Evolutionary conservation across 2,888 invertebrate species (phyloP), one percentile per base, ranked within the genome.

Genomic region (Teleiodes luculella): DNA sequence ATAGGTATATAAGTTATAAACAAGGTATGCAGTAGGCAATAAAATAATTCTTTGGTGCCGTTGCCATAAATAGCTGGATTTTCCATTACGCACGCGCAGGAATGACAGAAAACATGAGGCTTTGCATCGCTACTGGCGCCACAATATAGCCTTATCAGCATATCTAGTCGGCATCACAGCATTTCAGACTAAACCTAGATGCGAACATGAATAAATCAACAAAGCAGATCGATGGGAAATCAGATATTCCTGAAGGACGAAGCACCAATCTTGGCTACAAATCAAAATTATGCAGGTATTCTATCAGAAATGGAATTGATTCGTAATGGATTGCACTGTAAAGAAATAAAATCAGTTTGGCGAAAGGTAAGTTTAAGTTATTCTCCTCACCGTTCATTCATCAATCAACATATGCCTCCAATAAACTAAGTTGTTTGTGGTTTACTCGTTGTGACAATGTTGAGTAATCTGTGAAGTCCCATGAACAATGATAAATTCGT

Each of bases 161-260:
- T 78, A 78, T 74, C 72, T 66, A 69, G 62, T 60, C 64, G 66
- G 33, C 48, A 53, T 62, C 65, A 58, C 55, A 64, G 20, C 62
- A 60, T 67, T 76, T 73, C 71, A 72, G 56, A 62, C 63, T 70
- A 68, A 68, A 69, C 56, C 63, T 64, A 73, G 73, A 72, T 74
- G 67, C 62, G 55, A 65, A 62, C 75, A 74, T 79, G 78, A 79
- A 81, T 82, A 76, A 78, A 71, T 73, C 75, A 76, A 49, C 43
- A 54, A 41, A 14, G 1, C 33, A 36, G 47, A 47, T 48, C 33
- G 49, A 49, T 43, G 39, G 24, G n/a, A 33, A 14, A 37, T 16
- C 37, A 28, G 53, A 53, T 53, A 53, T 49, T 24, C 37, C n/a
- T 49, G 28, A 1, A 49, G 24, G 48, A 48, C 41, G n/a, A 24